Conservation (phyloP, 1,140 invertebrate genomes). For the Drosophila setifemur region DNA sequence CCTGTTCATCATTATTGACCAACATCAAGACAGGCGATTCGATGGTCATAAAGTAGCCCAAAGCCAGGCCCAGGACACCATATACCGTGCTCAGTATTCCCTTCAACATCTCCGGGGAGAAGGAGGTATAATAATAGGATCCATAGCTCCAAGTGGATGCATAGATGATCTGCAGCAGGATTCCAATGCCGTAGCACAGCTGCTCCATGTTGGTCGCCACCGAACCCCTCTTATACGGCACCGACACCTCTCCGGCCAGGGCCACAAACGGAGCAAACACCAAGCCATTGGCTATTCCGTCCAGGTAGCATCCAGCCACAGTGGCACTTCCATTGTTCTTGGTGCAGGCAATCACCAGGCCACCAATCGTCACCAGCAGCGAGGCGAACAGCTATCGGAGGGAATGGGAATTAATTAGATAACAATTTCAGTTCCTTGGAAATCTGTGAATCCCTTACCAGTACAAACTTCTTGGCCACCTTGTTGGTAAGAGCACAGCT, state of each 20-base stretch:
- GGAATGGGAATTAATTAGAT: accelerated
- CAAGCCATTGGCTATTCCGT: conserved; percentile 61
- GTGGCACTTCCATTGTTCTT: not conserved
- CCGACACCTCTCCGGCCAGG: conserved; percentile 41
- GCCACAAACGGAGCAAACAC: conserved; percentile 55
- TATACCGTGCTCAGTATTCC: conserved; percentile 37
- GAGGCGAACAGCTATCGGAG: conserved; percentile 30
- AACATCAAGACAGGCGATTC: conserved; percentile 60
- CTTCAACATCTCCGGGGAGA: conserved; percentile 44
- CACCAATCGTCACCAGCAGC: conserved; percentile 35
- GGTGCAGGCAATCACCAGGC: conserved; percentile 28
- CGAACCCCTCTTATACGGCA: conserved; percentile 31
- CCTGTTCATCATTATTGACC: conserved; percentile 45
- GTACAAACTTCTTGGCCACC: conserved; percentile 48
- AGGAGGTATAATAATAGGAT: not conserved
- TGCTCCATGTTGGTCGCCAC: conserved; percentile 29
- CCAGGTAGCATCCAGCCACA: conserved; percentile 43
- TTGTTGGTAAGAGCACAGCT: conserved; percentile 36
- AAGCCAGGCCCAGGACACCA: conserved; percentile 21
- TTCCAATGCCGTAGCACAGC: conserved; percentile 4
- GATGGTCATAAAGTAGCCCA: conserved; percentile 20
- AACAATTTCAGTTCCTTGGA: not conserved
- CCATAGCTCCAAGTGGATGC: conserved; percentile 2
- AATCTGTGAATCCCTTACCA: conserved; percentile 26
- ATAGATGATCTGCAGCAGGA: conserved; percentile 46